Percentiles rank a stretch among this genome's conserved stretches.
phyloP scores from a whole-genome alignment of 2,113 vertebrate species.

The Progne subis region DNA sequence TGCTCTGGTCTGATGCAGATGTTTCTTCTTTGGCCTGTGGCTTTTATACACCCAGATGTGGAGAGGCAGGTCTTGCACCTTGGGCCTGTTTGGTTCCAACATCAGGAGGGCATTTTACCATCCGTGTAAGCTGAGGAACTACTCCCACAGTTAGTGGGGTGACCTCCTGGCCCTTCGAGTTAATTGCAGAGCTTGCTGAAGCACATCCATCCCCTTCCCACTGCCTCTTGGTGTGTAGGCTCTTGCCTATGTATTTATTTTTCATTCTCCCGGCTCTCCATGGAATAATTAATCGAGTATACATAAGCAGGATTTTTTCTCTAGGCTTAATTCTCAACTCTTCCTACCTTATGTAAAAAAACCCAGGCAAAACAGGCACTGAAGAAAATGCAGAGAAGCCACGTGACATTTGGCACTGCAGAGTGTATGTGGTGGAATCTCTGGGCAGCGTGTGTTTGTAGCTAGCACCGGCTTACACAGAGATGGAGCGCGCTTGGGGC shows the following conservation, averaged over 20 bases:
- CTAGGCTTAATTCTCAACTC: not conserved
- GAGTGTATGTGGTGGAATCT: accelerated
- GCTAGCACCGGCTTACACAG: accelerated
- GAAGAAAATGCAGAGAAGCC: not conserved
- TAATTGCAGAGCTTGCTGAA: not conserved
- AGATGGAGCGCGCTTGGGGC: accelerated
- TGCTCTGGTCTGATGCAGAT: not conserved
- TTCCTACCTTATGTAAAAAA: not conserved
- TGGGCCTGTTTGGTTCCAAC: not conserved
- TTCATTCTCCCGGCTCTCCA: not conserved
- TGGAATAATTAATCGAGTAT: accelerated
- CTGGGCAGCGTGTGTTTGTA: not conserved
- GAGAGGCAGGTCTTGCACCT: not conserved
- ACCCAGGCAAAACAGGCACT: not conserved
- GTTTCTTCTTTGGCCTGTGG: not conserved
- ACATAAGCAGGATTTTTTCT: not conserved
- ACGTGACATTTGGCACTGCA: accelerated
- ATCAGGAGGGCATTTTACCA: not conserved
- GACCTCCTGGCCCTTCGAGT: accelerated
- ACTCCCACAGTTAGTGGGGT: not conserved
- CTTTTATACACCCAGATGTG: accelerated
- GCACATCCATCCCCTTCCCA: accelerated
- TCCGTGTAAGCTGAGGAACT: not conserved
- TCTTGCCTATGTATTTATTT: not conserved
- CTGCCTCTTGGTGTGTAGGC: not conserved